Conservation (phyloP, 2,113 vertebrate species). For the Carassius carassius region DNA sequence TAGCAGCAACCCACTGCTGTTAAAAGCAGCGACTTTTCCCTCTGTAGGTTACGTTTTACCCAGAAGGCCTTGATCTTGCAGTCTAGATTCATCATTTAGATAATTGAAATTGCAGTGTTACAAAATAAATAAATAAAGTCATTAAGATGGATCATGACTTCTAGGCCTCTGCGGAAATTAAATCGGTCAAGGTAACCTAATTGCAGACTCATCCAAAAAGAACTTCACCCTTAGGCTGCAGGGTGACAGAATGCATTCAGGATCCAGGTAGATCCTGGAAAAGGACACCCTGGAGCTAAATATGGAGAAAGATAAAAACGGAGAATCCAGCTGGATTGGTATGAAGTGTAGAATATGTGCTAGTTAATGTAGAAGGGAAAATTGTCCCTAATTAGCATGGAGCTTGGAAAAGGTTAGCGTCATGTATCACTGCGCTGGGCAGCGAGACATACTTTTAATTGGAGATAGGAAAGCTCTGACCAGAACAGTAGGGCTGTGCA, state of each 20-base stretch:
- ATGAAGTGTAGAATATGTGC: conserved; percentile 28
- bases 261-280: conserved; percentile 26
- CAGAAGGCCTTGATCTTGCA: conserved; percentile 35
- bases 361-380: conserved; percentile 48
- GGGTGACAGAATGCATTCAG: conserved; percentile 29
- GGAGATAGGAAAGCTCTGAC: conserved; percentile 56
- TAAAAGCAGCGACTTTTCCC: conserved; percentile 10
- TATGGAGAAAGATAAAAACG: conserved; percentile 13
- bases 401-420: conserved; percentile 58
- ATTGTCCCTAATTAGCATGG: conserved; percentile 62
- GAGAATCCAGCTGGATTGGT: conserved; percentile 23
- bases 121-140: conserved; percentile 41
- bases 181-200: conserved; percentile 40
- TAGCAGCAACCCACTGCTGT: background rate
- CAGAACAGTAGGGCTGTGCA: conserved; percentile 47
- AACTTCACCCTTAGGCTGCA: conserved; percentile 36
- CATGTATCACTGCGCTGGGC: conserved; percentile 60
- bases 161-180: conserved; percentile 26
- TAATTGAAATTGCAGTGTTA: conserved; percentile 38
- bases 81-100: conserved; percentile 27
- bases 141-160: conserved; percentile 48
- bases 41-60: conserved; percentile 42
- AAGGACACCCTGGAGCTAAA: conserved; percentile 31
- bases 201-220: conserved; percentile 46
- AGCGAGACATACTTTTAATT: conserved; percentile 57